Evolutionary conservation across 1,140 invertebrate species (phyloP).

Genomic region (Aethina tumida): DNA sequence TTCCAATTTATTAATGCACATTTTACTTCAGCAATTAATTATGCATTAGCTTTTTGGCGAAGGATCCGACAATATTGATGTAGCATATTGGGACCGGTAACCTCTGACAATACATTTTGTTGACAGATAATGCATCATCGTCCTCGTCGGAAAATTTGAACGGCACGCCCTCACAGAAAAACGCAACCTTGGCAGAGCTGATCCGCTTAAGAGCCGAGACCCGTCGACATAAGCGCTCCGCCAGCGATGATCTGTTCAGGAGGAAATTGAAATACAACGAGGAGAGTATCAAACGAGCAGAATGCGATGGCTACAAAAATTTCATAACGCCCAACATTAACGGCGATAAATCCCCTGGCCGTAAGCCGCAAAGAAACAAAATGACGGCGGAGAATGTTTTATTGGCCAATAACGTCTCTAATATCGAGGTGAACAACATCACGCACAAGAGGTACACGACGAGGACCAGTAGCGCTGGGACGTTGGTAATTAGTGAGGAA

Average conservation of each 20-base stretch:
- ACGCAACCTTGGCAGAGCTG: no score
- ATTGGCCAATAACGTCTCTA: constrained; percentile 10
- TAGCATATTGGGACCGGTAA: no score
- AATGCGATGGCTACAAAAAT: constrained; percentile 23
- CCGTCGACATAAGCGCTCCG: constrained; percentile 10
- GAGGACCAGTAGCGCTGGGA: constrained; percentile 40
- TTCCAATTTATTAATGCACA: no score
- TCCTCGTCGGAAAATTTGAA: constrained; percentile 1
- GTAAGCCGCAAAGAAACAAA: not conserved
- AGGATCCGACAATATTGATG: no score
- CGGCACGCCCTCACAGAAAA: not conserved
- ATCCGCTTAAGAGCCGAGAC: constrained; percentile 1
- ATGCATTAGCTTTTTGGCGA: no score
- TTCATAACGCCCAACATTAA: constrained; percentile 16
- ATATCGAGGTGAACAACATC: constrained; percentile 17
- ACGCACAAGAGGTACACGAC: constrained; percentile 32
- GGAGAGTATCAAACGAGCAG: constrained; percentile 23
- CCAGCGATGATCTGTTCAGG: constrained; percentile 22
- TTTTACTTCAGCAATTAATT: no score
- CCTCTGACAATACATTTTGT: no score
- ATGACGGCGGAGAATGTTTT: constrained; percentile 14
- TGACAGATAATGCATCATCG: constrained; percentile 1
- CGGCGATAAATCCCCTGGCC: constrained; percentile 1
- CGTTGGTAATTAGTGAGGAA: constrained; percentile 38
- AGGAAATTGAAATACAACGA: constrained; percentile 21